Conservation (phyloP, 2,888 invertebrate species). For the Sycophila texana region DNA sequence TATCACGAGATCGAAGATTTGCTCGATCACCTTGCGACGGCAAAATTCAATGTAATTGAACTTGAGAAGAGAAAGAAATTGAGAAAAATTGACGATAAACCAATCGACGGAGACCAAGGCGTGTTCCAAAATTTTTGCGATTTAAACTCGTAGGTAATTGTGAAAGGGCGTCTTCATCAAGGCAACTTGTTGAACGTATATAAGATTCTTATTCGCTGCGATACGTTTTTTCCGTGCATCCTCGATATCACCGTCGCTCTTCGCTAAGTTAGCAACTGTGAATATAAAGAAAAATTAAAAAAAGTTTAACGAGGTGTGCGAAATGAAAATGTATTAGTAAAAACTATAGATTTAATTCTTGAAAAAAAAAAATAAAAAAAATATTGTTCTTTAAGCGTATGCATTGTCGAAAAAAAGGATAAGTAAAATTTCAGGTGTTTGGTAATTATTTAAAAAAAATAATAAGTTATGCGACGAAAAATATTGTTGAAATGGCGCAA, state of each 20-base stretch:
- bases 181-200: constrained; percentile 20
- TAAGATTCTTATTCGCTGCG: constrained; percentile 4
- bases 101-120: constrained; percentile 34
- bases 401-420: neutral
- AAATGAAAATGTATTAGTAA: constrained; percentile 16
- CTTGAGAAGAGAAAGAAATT: neutral
- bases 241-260: neutral
- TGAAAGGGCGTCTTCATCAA: constrained; percentile 13
- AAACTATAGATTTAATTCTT: constrained; percentile 23
- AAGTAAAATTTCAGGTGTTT: constrained; percentile 10
- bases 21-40: neutral
- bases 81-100: constrained; percentile 13
- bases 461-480: neutral
- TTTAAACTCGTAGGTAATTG: constrained; percentile 45
- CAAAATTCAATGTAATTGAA: neutral
- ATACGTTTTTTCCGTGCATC: constrained; percentile 36
- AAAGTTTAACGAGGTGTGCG: constrained; percentile 7
- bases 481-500: neutral
- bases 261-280: too few species aligned
- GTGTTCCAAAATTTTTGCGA: constrained; percentile 47
- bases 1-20: neutral
- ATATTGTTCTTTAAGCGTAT: constrained; percentile 13
- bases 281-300: constrained; percentile 34
- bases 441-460: constrained; percentile 22
- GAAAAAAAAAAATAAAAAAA: neutral